Evolutionary conservation across 2,113 vertebrate species (phyloP), one percentile per base, ranked within the genome.

Genomic region (Gasterosteus aculeatus): DNA sequence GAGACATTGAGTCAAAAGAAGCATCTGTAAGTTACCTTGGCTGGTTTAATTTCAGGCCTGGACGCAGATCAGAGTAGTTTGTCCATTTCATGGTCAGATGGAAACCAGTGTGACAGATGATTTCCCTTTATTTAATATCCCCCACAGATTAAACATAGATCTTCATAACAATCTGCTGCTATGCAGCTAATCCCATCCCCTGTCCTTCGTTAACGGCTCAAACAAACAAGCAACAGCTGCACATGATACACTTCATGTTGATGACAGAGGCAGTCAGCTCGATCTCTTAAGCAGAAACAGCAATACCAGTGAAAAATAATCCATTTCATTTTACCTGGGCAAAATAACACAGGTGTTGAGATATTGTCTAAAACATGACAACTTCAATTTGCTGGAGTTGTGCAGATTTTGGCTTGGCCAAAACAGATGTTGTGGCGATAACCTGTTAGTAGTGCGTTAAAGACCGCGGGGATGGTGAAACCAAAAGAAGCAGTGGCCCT

Each of bases 51-150:
- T 77, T 84, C 66, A 84, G 75, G 47, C 61, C 44, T 80, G 62
- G 67, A 71, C 73, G 62, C 65, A 70, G 64, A 19, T 31, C 62
- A 75, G 47, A 75, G 69, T 84, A 58, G 75, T 84, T 75, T 75
- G 63, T 82, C 61, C 56, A 53, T 85, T 83, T 78, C 73, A 84
- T 53, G 56, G 72, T 62, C 81, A 86, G 81, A 88, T 90, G 80
- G 84, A 84, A 86, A 83, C 46, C 51, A 81, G 68, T 84, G 63
- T 79, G 80, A 87, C 66, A 85, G 80, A 87, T 82, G 69, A 84
- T 84, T 88, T 69, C 75, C 75, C 72, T 84, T 90, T 51, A 68
- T 49, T 79, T 84, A 41, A 53, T 74, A 74, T 81, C 58, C 65
- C 65, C 70, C 35, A 38, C 35, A 38, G 4, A 6, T 38, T 38